A percentile compares a stretch with the other conserved stretches of the same genome.
phyloP scores from a whole-genome alignment of 2,888 invertebrate genomes.

The Craniophora ligustri region DNA sequence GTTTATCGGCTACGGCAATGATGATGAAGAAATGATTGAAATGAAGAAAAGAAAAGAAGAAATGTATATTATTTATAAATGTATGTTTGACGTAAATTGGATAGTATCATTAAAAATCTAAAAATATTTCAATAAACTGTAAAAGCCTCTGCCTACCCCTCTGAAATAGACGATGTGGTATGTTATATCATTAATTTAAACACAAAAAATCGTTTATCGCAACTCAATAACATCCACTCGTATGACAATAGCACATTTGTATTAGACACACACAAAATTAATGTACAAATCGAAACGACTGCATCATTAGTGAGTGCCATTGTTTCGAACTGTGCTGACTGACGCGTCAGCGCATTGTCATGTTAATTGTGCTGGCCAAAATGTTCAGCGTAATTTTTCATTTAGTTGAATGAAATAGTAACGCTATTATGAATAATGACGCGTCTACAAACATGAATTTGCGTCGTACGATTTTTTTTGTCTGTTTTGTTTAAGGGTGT shows the following conservation, averaged over 20 bases:
- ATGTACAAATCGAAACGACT: constrained; percentile 20
- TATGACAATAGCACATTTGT: neutral
- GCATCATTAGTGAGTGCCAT: constrained; percentile 29
- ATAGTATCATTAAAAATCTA: no score
- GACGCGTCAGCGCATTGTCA: constrained; percentile 16
- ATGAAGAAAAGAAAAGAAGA: no score
- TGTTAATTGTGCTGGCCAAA: neutral
- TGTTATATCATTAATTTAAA: no score
- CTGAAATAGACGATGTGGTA: neutral
- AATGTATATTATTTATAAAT: no score
- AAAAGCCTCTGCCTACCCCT: no score
- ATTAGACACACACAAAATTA: constrained; percentile 22
- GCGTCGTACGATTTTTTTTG: no score
- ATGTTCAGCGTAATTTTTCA: constrained; percentile 12
- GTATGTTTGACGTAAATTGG: no score
- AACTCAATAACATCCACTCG: neutral
- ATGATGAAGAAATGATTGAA: no score
- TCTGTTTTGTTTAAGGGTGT: no score
- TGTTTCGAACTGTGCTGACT: constrained; percentile 25
- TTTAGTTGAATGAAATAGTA: constrained; percentile 1
- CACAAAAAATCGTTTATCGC: neutral
- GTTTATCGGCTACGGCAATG: no score
- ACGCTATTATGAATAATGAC: constrained; percentile 1
- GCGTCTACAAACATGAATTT: no score
- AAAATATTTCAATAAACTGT: no score